Evolutionary conservation across 2,113 vertebrate genomes (phyloP), one percentile per base, ranked within the genome.

Genomic region (Dinomys branickii): DNA sequence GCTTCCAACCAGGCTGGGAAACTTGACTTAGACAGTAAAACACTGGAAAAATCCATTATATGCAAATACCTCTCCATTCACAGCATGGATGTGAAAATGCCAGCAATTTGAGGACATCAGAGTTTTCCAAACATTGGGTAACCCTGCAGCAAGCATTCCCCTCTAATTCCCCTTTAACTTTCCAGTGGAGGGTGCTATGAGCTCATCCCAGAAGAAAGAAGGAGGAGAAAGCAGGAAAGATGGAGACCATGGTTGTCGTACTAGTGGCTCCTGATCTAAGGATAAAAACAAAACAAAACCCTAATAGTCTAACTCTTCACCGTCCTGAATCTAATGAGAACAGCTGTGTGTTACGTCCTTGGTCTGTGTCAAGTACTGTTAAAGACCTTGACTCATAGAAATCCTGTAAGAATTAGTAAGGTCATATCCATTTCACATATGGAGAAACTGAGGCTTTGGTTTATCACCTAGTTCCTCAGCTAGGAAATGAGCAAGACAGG

Each of bases 161-260:
- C n/a, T 41, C 2, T 0, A 4, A 11, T 10, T 50, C 35, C 41
- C 50, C 75, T 92, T 47, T n/a, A 0, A 20, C 41, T 54, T 85
- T 61, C 44, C 90, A 88, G 61, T 0, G 69, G 90, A 81, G 50
- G 77, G 83, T 50, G 30, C 44, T 13, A 7, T n/a, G 58, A 69
- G 33, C 33, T 63, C 65, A 73, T 26, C n/a, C 24, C 41, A 50
- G 80, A 75, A 41, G 85, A 82, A 90, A 85, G 77, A n/a, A 94
- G 88, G 75, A 92, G 47, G 81, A 33, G 26, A 47, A 28, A 19
- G 28, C 61, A 14, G n/a, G 41, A 84, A 81, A 56, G 52, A 5
- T 3, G 4, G n/a, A 22, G 24, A 10, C 58, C 94, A 19, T 92
- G 33, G 85, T 61, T 77, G 26, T 56, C 35, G 30, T 19, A 26